phyloP scores from a whole-genome alignment of 2,888 invertebrate species.

The Nemoura dubitans region DNA sequence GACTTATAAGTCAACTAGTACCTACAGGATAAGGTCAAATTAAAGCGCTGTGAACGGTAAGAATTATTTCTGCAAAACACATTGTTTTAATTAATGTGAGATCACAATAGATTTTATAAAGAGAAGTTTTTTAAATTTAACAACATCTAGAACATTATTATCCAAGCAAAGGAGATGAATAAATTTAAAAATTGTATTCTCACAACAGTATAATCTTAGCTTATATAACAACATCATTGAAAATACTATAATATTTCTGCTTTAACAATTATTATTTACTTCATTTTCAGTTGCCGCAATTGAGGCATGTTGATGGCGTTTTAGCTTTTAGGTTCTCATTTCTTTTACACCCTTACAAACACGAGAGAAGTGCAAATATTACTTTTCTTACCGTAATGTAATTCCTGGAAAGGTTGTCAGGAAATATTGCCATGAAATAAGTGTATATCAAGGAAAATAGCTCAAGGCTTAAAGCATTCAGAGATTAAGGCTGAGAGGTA shows the following conservation, averaged over 20 bases:
- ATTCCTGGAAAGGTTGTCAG: background rate
- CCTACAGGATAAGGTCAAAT: no score
- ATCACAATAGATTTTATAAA: slow-evolving; percentile 9
- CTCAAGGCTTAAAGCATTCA: background rate
- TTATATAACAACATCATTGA: slow-evolving; percentile 7
- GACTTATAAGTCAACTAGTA: no score
- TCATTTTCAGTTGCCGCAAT: background rate
- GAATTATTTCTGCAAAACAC: slow-evolving; percentile 4
- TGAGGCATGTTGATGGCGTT: background rate
- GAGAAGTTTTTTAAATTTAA: background rate
- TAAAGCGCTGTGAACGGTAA: background rate
- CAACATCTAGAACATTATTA: slow-evolving; percentile 7
- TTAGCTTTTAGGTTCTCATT: background rate
- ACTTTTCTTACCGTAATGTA: background rate
- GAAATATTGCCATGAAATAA: slow-evolving; percentile 12
- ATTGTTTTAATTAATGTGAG: slow-evolving; percentile 7
- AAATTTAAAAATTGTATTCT: slow-evolving; percentile 7
- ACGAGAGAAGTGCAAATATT: background rate
- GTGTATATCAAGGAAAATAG: background rate
- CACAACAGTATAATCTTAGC: slow-evolving; percentile 12
- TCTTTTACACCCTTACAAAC: background rate
- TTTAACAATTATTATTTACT: background rate
- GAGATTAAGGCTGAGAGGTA: background rate
- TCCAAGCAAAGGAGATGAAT: slow-evolving; percentile 12
- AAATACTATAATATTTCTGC: background rate